Evolutionary conservation across 1,140 invertebrate species (phyloP).

Genomic region (Zaprionus taronus): DNA sequence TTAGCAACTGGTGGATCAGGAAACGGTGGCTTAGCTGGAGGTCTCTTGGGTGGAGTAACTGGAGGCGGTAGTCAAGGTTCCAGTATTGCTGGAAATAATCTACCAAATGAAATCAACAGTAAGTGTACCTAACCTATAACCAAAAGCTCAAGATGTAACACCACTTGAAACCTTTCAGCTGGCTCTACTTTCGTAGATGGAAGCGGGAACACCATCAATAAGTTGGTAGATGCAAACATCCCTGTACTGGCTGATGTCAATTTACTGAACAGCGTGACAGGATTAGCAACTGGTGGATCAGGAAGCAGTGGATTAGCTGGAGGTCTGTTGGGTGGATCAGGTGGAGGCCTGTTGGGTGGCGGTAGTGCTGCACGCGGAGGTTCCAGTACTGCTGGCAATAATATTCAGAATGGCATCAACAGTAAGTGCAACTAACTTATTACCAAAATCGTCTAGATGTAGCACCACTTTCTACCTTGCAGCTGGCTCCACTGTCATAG

Average conservation of each 20-base stretch:
- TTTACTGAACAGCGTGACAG: not conserved
- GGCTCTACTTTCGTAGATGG: not conserved
- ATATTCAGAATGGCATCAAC: not conserved
- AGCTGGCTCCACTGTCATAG: not conserved
- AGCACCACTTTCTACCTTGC: not conserved
- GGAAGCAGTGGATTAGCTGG: not conserved
- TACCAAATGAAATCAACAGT: not conserved
- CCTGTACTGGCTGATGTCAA: not conserved
- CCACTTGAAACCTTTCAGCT: not conserved
- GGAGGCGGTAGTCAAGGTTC: not conserved
- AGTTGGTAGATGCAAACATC: not conserved
- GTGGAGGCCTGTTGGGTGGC: too few relatives aligned
- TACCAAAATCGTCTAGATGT: too few relatives aligned
- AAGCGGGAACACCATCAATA: not conserved
- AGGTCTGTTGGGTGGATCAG: too few relatives aligned
- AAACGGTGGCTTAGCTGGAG: not conserved
- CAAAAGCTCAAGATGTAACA: too few relatives aligned
- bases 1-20: not conserved
- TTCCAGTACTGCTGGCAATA: not conserved
- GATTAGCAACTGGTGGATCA: too few relatives aligned
- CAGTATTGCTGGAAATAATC: not conserved
- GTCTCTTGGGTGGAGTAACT: constrained; percentile 1
- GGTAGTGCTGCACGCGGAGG: too few relatives aligned
- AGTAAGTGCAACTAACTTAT: not conserved
- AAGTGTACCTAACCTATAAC: not conserved